Evolutionary conservation across 2,797 vertebrate genomes (phyloP).

Genomic region (Intellagama lesueurii): DNA sequence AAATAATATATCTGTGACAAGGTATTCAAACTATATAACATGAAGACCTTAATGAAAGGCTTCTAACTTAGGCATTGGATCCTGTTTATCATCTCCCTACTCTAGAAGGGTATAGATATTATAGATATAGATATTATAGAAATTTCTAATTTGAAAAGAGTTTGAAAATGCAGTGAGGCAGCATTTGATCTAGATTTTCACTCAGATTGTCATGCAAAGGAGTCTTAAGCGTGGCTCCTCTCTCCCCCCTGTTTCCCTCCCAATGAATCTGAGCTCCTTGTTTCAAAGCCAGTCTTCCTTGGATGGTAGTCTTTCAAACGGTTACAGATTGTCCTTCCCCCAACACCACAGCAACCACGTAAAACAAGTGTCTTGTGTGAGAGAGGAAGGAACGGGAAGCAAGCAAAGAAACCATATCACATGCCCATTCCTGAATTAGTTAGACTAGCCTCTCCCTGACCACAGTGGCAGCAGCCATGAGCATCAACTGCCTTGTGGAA

Average conservation of each 20-base stretch:
- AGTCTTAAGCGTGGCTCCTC: background rate
- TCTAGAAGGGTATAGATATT: background rate
- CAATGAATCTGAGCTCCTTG: background rate
- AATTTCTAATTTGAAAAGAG: background rate
- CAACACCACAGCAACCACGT: background rate
- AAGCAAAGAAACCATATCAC: background rate
- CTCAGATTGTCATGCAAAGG: background rate
- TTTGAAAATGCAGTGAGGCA: background rate
- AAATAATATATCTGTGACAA: no score
- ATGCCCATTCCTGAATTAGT: background rate
- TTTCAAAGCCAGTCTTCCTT: background rate
- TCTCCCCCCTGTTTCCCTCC: background rate
- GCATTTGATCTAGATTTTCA: background rate
- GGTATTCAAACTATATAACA: no score
- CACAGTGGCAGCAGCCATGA: background rate
- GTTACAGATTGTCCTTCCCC: background rate
- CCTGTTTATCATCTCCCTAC: background rate
- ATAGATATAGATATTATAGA: background rate
- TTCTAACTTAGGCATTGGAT: no score
- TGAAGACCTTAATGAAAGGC: no score
- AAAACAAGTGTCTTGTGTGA: constrained; percentile 9
- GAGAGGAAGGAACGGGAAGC: background rate
- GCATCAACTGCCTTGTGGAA: background rate
- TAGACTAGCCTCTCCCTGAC: background rate
- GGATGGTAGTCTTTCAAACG: background rate